Evolutionary conservation across 2,113 vertebrate species (phyloP).

Genomic region (Corythornis vintsioides): DNA sequence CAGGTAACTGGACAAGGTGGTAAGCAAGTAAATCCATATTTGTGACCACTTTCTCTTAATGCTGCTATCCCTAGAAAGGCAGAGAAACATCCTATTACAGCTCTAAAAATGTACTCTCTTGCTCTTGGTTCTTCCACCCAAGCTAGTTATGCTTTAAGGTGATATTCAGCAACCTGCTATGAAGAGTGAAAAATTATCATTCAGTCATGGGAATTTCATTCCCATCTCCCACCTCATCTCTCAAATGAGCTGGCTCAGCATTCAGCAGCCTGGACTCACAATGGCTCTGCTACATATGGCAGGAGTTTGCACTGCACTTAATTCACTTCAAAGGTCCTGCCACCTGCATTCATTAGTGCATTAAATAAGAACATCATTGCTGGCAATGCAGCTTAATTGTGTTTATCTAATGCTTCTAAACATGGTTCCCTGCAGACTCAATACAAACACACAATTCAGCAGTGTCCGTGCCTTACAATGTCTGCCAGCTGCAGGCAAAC

Average conservation of each 20-base stretch:
- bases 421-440: background rate
- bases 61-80: background rate
- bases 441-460: background rate
- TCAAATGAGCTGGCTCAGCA: slow-evolving; percentile 27
- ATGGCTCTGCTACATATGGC: background rate
- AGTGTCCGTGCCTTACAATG: background rate
- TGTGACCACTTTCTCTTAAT: background rate
- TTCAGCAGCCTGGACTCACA: background rate
- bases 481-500: background rate
- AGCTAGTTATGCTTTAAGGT: background rate
- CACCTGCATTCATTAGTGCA: slow-evolving; percentile 47
- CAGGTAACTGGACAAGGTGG: background rate
- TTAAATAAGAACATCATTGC: slow-evolving; percentile 37
- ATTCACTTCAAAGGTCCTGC: slow-evolving; percentile 46
- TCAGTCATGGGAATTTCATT: background rate
- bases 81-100: background rate
- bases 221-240: slow-evolving; percentile 20
- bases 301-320: slow-evolving; percentile 1
- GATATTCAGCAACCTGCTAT: background rate
- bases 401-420: slow-evolving; percentile 39
- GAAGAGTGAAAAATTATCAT: background rate
- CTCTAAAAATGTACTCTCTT: background rate
- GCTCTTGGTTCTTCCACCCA: background rate
- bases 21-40: background rate
- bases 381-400: slow-evolving; percentile 20